These are phyloP conservation scores for Sciurus vulgaris DNA, from an alignment of 2,797 vertebrate species.

Conservation along the genomic window DNA sequence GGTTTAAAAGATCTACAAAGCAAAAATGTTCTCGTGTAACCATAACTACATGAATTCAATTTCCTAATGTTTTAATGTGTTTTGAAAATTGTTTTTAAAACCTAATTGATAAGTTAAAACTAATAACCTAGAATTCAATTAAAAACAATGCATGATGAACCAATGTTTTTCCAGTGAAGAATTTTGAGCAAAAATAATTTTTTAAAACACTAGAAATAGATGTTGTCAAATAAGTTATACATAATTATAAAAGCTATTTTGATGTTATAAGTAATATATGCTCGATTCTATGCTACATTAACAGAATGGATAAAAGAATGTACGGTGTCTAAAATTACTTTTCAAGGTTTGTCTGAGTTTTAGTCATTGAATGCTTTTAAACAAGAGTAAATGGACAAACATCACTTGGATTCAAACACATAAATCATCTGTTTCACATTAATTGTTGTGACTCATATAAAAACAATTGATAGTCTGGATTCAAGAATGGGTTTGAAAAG, in stretches of 20 bases:
- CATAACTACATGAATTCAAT: constrained; percentile 14
- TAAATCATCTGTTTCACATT: constrained; percentile 63
- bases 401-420: constrained; percentile 39
- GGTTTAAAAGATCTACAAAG: constrained; percentile 27
- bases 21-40: constrained; percentile 39
- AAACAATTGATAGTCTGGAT: constrained; percentile 39
- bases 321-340: constrained; percentile 48
- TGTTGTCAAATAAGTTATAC: neutral
- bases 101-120: constrained; percentile 58
- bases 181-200: constrained; percentile 52
- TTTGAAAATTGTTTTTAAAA: constrained; percentile 56
- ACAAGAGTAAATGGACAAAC: constrained; percentile 57
- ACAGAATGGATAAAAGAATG: constrained; percentile 20
- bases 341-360: constrained; percentile 61
- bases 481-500: constrained; percentile 43
- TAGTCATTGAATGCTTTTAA: constrained; percentile 53
- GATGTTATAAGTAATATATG: neutral
- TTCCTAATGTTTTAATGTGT: constrained; percentile 13
- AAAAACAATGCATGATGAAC: constrained; percentile 28
- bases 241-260: neutral
- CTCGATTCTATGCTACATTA: neutral
- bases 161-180: constrained; percentile 32
- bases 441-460: constrained; percentile 42
- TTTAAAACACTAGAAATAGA: constrained; percentile 39
- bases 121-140: constrained; percentile 54